These are phyloP conservation scores for Blomia tropicalis DNA, from an alignment of 2,888 invertebrate genomes.

Conservation along the genomic window DNA sequence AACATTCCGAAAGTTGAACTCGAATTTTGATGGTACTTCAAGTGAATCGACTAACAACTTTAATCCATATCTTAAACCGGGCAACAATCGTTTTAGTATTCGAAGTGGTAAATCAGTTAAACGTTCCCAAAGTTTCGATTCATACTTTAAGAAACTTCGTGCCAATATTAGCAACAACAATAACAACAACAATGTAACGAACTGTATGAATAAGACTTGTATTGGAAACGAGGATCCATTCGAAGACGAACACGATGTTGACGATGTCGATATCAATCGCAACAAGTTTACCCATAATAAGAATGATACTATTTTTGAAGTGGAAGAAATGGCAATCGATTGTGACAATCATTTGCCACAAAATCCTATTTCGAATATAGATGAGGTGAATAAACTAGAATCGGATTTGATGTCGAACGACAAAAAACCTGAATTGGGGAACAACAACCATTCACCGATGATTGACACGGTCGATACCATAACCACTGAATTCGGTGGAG, in stretches of 20 bases:
- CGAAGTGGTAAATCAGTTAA: slow-evolving; percentile 12
- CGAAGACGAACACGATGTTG: not conserved
- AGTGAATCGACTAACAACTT: not conserved
- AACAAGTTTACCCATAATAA: not conserved
- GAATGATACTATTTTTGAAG: slow-evolving; percentile 9
- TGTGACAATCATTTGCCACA: not conserved
- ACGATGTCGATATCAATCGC: not conserved
- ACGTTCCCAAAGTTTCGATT: slow-evolving; percentile 19
- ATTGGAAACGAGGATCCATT: not conserved
- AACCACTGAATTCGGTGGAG: too few relatives aligned
- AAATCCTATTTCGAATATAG: too few relatives aligned
- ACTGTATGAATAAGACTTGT: too few relatives aligned
- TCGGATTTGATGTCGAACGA: not conserved
- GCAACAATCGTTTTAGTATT: not conserved
- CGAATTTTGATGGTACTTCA: not conserved
- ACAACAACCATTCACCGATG: too few relatives aligned
- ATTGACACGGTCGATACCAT: not conserved
- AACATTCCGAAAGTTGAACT: not conserved
- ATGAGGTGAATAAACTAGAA: not conserved
- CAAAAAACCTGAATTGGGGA: too few relatives aligned
- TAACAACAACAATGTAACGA: not conserved
- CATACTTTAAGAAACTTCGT: slow-evolving; percentile 16
- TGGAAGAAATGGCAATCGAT: not conserved
- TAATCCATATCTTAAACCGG: not conserved
- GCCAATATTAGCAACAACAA: not conserved